phyloP scores from a whole-genome alignment of 2,113 vertebrate genomes.

The Lophura nycthemera region DNA sequence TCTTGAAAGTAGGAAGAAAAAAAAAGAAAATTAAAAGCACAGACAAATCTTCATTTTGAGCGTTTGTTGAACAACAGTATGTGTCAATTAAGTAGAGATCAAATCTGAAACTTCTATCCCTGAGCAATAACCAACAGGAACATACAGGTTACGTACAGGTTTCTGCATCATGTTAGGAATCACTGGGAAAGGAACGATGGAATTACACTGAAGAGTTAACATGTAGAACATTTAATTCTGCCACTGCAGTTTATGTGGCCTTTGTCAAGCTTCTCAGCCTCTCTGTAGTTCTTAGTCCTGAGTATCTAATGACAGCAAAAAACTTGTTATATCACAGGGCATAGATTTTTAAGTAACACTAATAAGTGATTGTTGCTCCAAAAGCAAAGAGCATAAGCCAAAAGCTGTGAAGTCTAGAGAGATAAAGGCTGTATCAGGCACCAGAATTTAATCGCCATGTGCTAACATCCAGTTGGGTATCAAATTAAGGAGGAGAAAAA shows the following conservation, averaged over 20 bases:
- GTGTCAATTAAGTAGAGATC: conserved; percentile 3
- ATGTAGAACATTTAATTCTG: background rate
- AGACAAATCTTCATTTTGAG: background rate
- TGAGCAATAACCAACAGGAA: conserved; percentile 55
- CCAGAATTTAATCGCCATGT: background rate
- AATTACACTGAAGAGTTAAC: background rate
- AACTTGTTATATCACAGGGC: background rate
- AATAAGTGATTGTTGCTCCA: background rate
- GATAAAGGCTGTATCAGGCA: background rate
- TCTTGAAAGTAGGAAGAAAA: background rate
- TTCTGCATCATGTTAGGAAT: background rate
- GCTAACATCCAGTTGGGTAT: background rate
- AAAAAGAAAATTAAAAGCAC: background rate
- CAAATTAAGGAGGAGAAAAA: background rate
- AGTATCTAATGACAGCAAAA: background rate
- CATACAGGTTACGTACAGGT: background rate
- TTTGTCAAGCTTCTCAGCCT: background rate
- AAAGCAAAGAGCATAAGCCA: background rate
- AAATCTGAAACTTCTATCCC: background rate
- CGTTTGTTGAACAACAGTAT: conserved; percentile 16
- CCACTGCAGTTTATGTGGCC: background rate
- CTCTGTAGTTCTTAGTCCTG: background rate
- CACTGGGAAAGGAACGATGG: background rate
- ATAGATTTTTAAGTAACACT: background rate
- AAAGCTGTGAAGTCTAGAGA: background rate